These are phyloP conservation scores for Danaus plexippus DNA, from an alignment of 1,140 invertebrate species.

Conservation along the genomic window DNA sequence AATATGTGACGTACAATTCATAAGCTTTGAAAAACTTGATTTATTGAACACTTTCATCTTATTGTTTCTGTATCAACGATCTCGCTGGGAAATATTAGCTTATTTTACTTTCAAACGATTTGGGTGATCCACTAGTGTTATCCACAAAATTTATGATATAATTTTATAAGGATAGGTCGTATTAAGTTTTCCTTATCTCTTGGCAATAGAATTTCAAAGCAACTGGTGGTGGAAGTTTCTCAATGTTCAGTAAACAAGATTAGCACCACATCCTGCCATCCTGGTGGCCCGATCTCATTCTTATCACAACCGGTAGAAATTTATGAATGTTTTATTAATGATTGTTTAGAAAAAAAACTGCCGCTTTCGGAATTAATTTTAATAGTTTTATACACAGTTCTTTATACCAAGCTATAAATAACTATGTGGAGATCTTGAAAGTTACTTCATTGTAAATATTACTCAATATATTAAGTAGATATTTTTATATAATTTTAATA, in stretches of 20 bases:
- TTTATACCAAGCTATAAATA: no score
- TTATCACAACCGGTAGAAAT: conserved; percentile 58
- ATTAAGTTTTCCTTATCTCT: conserved; percentile 13
- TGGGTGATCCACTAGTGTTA: conserved; percentile 1
- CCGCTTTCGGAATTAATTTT: conserved; percentile 18
- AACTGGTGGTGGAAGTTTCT: conserved; percentile 28
- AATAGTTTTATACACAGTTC: no score
- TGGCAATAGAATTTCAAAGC: conserved; percentile 22
- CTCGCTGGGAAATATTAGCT: conserved; percentile 1
- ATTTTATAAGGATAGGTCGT: no score
- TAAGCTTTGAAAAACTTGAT: conserved; percentile 26
- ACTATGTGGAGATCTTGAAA: no score
- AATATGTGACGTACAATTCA: conserved; percentile 21
- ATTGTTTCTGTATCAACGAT: conserved; percentile 2
- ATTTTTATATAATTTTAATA: no score
- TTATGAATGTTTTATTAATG: conserved; percentile 50
- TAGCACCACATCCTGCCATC: conserved; percentile 61
- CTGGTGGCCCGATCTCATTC: conserved; percentile 60
- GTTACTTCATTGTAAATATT: no score
- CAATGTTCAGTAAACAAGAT: conserved; percentile 60
- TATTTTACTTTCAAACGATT: conserved; percentile 1
- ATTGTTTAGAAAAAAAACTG: conserved; percentile 45
- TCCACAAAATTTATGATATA: conserved; percentile 2
- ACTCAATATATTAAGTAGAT: no score
- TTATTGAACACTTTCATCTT: conserved; percentile 1